Base-by-base conservation (phyloP, 1,140 invertebrate species). In the Hydropsyche tenuis region DNA sequence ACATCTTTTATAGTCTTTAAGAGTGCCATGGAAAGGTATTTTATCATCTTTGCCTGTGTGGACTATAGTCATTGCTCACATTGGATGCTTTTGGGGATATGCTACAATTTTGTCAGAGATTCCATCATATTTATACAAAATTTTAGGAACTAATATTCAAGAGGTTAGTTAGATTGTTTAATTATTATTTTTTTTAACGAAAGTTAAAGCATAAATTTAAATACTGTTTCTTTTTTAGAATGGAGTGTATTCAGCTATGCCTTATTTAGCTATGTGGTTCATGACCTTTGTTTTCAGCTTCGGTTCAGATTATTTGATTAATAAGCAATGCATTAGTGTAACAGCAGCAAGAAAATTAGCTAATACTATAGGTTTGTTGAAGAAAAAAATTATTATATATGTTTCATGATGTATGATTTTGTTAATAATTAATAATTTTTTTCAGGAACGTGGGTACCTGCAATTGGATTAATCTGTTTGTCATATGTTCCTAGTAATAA, bases 181-280 rank as follows among this genome's bases (percentile, higher is more conserved):
- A n/a, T 7, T 62, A 22, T 20, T 62, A 62, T 62, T 20, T 20
- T 20, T 5, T 20, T 62, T 62, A 20, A 23, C 6, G 6, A 2
- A 23, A 22, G 6, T 51, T 51, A 4, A 51, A 51, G 18, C n/a
- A n/a, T 51, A 51, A 14, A 51, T 5, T 20, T 20, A 46, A 46
- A 22, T 69, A 3, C 74, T 78, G 79, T 78, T 48, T 48, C 56
- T 72, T 74, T 86, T 85, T 60, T 80, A 92, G 88, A 92, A 92
- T 79, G 92, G 93, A 14, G 79, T 89, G 16, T 81, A 89, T 27
- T 91, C 93, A n/a, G 90, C 93, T 0, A 77, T 94, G 3, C 94
- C 94, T 0, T 95, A 95, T 76, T 80, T 92, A 3, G 85, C 83
- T 0, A 89, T 90, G 82, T 91, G 89, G 88, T 73, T 91, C 0